Evolutionary conservation across 30 jellyfish, hydroid and myxozoan genomes (phyloP).

Genomic region (Rhopilema esculentum): DNA sequence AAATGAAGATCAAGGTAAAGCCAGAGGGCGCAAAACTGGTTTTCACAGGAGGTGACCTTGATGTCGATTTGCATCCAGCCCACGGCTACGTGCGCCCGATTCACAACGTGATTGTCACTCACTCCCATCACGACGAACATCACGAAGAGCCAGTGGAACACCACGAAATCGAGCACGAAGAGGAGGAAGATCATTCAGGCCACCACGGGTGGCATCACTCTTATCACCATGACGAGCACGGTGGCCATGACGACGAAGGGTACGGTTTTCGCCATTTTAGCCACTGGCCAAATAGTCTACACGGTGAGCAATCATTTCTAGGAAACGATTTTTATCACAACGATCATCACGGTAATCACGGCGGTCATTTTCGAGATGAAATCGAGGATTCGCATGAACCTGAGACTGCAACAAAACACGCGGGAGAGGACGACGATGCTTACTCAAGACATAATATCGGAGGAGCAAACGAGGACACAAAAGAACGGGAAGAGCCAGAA

Average conservation of each 20-base stretch:
- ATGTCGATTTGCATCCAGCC: slow-evolving; percentile 93
- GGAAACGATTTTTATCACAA: slow-evolving; percentile 65
- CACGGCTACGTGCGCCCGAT: slow-evolving; percentile 83
- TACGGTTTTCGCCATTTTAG: slow-evolving; percentile 72
- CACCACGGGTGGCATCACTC: slow-evolving; percentile 70
- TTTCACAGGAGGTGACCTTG: slow-evolving; percentile 91
- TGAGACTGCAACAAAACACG: background rate
- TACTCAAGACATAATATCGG: slow-evolving; percentile 36
- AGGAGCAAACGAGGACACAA: background rate
- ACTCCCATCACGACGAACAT: slow-evolving; percentile 34
- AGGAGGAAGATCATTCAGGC: slow-evolving; percentile 60
- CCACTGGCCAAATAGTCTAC: slow-evolving; percentile 65
- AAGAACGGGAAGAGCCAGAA: background rate
- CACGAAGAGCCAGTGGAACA: slow-evolving; percentile 59
- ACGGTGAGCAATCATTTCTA: slow-evolving; percentile 54
- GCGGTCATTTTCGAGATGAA: slow-evolving; percentile 74
- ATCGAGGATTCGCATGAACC: slow-evolving; percentile 33
- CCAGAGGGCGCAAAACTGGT: slow-evolving; percentile 96
- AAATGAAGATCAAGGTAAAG: slow-evolving; percentile 90
- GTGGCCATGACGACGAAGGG: slow-evolving; percentile 82
- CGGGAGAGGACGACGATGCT: slow-evolving; percentile 13
- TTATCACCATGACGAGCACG: slow-evolving; percentile 73
- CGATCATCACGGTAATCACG: slow-evolving; percentile 64
- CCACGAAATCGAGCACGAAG: slow-evolving; percentile 65
- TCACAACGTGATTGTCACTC: slow-evolving; percentile 60